Percentiles rank a stretch among this genome's conserved stretches.
phyloP scores from a whole-genome alignment of 2,113 vertebrate species.

The Nicator chloris region DNA sequence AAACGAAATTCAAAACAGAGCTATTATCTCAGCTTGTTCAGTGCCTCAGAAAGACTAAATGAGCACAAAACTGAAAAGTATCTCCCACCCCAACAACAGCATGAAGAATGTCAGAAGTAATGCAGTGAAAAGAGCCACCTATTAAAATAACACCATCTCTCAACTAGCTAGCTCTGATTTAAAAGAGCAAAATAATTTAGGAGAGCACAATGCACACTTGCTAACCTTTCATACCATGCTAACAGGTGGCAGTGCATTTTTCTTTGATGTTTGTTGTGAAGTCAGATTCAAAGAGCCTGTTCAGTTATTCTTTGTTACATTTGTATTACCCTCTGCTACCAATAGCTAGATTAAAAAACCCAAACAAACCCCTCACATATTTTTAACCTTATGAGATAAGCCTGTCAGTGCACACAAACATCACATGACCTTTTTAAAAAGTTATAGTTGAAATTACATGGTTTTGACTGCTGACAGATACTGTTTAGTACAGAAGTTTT shows the following conservation, averaged over 20 bases:
- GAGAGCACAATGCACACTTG: not conserved
- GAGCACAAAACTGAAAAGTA: not conserved
- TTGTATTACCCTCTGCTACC: not conserved
- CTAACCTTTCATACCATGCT: not conserved
- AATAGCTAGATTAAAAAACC: not conserved
- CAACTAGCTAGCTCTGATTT: not conserved
- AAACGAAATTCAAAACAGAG: not conserved
- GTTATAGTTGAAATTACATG: not conserved
- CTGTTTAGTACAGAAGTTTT: not conserved
- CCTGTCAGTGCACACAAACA: not conserved
- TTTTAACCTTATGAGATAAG: not conserved
- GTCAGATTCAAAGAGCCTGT: not conserved
- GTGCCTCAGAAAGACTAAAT: not conserved
- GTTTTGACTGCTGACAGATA: not conserved
- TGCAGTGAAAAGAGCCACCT: not conserved
- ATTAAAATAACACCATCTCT: not conserved
- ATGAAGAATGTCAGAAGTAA: not conserved
- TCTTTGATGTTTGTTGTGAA: not conserved
- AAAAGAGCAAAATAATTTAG: not conserved
- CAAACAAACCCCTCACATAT: not conserved
- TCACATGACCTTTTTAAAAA: not conserved
- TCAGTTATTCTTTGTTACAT: not conserved
- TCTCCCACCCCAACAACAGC: not conserved
- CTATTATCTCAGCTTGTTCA: not conserved
- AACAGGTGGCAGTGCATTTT: not conserved